Evolutionary conservation across 2,888 invertebrate species (phyloP), one percentile per base, ranked within the genome.

Genomic region (Eupithecia centaureata): DNA sequence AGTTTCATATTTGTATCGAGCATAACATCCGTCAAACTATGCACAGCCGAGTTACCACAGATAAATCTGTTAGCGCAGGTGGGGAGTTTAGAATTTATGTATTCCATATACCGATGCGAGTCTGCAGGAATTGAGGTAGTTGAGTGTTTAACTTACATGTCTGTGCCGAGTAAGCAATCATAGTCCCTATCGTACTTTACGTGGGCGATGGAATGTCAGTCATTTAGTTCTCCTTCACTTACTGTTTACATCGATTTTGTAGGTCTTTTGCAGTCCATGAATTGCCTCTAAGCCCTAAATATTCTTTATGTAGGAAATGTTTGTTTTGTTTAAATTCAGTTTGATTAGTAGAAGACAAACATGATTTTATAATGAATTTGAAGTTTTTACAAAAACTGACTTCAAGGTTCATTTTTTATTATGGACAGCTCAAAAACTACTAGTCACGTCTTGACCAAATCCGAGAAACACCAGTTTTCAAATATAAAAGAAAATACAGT

Each of bases 51-150:
- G 70, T 68, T 72, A 61, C 70, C 63, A 61, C 63, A 76, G 71
- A 76, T 78, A 76, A 77, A 78, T 77, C 81, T 77, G 75, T 77
- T 80, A 79, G 76, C 69, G 66, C 74, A 74, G 73, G 75, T 76
- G 74, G 71, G 69, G 71, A 72, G 71, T 76, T 75, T 72, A 51
- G 66, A 74, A 74, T 73, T 72, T 76, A 74, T 74, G 74, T 76
- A 73, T 75, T 75, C 70, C 70, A 70, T 70, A 68, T 71, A 68
- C 70, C 71, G 67, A 73, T 73, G 70, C 71, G 67, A 64, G 63
- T 67, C 62, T 61, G 63, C 61, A 38, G 64, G 72, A 71, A 72
- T 63, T 70, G 71, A 59, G 63, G 67, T 61, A 68, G 73, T 73
- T 70, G 69, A 57, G 66, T 67, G 74, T 69, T 75, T 72, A 73